Conservation (phyloP, 2,888 invertebrate species). For the Eupithecia tripunctaria region DNA sequence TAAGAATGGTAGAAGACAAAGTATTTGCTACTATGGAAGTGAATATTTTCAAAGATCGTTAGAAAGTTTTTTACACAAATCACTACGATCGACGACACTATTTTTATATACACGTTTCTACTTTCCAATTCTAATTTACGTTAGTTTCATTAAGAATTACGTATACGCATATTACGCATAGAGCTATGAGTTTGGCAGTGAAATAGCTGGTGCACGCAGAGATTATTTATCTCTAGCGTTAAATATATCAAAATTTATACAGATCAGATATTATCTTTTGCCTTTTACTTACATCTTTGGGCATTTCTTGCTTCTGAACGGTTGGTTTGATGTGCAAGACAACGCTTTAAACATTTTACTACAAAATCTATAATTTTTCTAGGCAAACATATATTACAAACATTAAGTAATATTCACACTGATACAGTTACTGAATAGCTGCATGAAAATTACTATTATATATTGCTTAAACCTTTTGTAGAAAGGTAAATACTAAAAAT, state of each 20-base stretch:
- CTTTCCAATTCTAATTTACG: not conserved
- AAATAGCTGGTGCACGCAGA: not conserved
- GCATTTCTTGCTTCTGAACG: slow-evolving; percentile 19
- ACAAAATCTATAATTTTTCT: no score
- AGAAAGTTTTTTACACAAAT: not conserved
- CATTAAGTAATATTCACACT: no score
- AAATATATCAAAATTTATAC: not conserved
- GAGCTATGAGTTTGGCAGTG: not conserved
- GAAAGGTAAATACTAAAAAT: not conserved
- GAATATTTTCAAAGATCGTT: not conserved
- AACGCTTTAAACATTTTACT: not conserved
- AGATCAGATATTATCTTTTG: not conserved
- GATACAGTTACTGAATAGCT: not conserved
- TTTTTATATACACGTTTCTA: not conserved
- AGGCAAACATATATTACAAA: no score
- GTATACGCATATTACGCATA: no score
- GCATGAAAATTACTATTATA: not conserved
- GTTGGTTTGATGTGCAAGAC: slow-evolving; percentile 4
- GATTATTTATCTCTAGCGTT: not conserved
- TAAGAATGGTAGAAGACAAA: not conserved
- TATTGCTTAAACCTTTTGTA: not conserved
- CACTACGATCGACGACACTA: not conserved
- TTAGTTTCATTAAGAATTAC: not conserved
- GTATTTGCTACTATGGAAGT: no score
- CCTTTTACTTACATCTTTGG: not conserved